Base-by-base conservation (phyloP, 2,888 invertebrate species). In the Heliconius erato region DNA sequence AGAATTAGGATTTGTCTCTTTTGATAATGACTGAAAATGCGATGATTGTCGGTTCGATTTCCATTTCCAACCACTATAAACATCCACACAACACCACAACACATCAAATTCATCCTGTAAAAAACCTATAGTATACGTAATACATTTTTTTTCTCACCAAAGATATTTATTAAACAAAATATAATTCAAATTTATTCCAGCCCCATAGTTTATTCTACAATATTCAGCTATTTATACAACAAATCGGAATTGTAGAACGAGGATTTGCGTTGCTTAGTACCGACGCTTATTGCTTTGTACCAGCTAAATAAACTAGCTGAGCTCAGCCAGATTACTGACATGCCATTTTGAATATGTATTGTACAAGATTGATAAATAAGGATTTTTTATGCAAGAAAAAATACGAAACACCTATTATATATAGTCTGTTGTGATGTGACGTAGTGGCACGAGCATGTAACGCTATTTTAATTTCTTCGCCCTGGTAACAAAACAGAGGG, bases 211-310 rank as follows among this genome's bases (percentile, higher is more conserved):
- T 81, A 81, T 81, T 49, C 71, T 77, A 32, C 77, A 81, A 69
- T 69, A 69, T 77, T 71, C 77, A 77, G 71, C 81, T 78, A 81
- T 81, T 81, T 81, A 81, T 81, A 78, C 71, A 69, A 77, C 68
- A 77, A 71, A 78, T 71, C 81, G 77, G 81, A 40, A 72, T 76
- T 76, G 80, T 81, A 81, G 77, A 71, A 79, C 54, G 44, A 79
- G 83, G 83, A 83, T 83, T 83, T 83, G 79, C 83, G 79, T 77
- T 77, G 77, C 77, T 81, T 77, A 81, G 81, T 71, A 63, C 79
- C 79, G 77, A 82, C 83, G 83, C 77, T 82, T 83, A 83, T 83
- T 83, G 83, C 82, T 82, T 83, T 67, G 82, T 72, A 81, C 76
- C 83, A 81, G 81, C 82, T 72, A 79, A 83, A 82, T 82, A 78